Evolutionary conservation across 2,113 vertebrate genomes (phyloP).

Genomic region (Empidonax traillii): DNA sequence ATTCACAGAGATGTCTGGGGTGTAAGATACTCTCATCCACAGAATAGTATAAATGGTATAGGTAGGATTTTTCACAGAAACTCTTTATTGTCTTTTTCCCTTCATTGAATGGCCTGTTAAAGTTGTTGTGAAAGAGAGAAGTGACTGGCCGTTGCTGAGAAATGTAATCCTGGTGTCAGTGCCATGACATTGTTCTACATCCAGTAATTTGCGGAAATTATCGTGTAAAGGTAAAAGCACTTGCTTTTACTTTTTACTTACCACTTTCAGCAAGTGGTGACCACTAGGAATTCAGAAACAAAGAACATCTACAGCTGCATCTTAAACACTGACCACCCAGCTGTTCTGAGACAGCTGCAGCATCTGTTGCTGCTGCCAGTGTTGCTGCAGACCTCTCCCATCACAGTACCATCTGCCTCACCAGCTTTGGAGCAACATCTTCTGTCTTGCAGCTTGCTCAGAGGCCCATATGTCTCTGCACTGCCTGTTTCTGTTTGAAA

Average conservation of each 20-base stretch:
- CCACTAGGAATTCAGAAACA: background rate
- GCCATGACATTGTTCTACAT: background rate
- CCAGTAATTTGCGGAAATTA: background rate
- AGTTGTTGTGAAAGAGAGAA: background rate
- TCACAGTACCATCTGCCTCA: background rate
- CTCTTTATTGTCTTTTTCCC: background rate
- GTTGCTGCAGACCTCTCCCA: background rate
- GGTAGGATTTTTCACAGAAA: background rate
- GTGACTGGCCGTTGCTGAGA: background rate
- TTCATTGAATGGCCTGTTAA: background rate
- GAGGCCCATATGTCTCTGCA: background rate
- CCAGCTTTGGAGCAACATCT: background rate
- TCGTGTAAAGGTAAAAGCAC: background rate
- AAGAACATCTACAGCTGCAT: background rate
- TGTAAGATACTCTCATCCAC: background rate
- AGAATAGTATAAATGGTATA: background rate
- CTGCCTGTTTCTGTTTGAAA: background rate
- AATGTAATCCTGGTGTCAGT: background rate
- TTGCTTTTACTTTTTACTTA: background rate
- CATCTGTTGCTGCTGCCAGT: background rate
- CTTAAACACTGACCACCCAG: fast-evolving
- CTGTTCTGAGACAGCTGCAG: background rate
- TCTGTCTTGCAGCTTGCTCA: background rate
- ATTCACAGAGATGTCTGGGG: background rate
- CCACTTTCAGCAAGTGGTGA: background rate